phyloP scores from a whole-genome alignment of 2,888 invertebrate species.

The Diogma glabrata region DNA sequence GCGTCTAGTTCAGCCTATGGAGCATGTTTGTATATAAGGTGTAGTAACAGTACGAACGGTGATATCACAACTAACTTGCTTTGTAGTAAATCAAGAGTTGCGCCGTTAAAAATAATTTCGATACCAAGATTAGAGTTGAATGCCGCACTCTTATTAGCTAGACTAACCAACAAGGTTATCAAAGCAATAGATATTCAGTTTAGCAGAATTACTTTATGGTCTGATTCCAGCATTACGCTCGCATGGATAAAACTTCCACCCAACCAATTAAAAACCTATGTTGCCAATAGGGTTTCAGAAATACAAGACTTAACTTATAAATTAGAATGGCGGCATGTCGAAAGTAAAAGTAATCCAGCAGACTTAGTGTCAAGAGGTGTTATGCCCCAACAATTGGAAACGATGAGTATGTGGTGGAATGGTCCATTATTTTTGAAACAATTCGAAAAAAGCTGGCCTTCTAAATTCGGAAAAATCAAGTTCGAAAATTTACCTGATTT shows the following conservation, averaged over 20 bases:
- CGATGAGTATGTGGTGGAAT: neutral
- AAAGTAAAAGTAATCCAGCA: slow-evolving; percentile 14
- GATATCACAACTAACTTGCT: too few species aligned
- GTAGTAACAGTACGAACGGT: too few species aligned
- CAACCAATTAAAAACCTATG: slow-evolving; percentile 13
- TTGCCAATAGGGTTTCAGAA: slow-evolving; percentile 17
- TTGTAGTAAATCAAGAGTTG: too few species aligned
- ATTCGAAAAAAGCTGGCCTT: neutral
- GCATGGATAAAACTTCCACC: slow-evolving; percentile 16
- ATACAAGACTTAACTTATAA: slow-evolving; percentile 13
- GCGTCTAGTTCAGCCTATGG: too few species aligned
- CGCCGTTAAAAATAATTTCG: too few species aligned
- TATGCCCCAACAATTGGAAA: neutral
- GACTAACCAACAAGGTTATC: too few species aligned
- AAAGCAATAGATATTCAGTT: too few species aligned
- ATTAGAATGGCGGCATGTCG: slow-evolving; percentile 15
- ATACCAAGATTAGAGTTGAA: too few species aligned
- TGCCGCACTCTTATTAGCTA: too few species aligned
- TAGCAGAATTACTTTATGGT: too few species aligned
- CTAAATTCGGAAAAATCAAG: neutral
- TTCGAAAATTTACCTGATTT: neutral
- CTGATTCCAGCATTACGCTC: slow-evolving; percentile 11
- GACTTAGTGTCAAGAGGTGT: slow-evolving; percentile 16
- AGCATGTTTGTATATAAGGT: too few species aligned
- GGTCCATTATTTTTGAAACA: neutral